Evolutionary conservation across 2,797 vertebrate genomes (phyloP).

Genomic region (Caiman crocodilus): DNA sequence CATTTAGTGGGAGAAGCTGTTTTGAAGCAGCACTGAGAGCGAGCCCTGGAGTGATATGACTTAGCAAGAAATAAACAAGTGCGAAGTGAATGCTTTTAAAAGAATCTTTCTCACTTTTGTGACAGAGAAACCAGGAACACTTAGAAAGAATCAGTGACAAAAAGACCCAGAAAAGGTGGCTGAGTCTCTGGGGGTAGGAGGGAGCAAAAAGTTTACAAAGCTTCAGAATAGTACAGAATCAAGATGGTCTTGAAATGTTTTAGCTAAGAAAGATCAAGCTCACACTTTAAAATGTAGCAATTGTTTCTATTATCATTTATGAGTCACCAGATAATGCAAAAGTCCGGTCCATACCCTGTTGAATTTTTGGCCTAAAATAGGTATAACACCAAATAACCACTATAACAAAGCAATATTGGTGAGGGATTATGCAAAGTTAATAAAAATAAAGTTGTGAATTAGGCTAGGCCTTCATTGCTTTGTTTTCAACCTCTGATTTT

Average conservation of each 20-base stretch:
- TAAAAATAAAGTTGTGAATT: not conserved
- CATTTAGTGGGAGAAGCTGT: not conserved
- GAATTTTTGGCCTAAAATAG: constrained; percentile 1
- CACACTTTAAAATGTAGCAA: not conserved
- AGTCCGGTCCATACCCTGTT: constrained; percentile 1
- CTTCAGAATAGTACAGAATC: constrained; percentile 36
- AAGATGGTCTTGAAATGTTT: constrained; percentile 34
- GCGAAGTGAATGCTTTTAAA: constrained; percentile 49
- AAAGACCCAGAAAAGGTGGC: constrained; percentile 35
- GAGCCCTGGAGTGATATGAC: constrained; percentile 21
- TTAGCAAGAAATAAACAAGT: constrained; percentile 53
- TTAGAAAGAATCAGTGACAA: constrained; percentile 45
- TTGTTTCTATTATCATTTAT: constrained; percentile 1
- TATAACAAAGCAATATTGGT: not conserved
- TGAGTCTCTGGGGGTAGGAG: constrained; percentile 38
- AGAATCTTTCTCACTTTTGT: constrained; percentile 11
- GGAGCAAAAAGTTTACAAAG: constrained; percentile 59
- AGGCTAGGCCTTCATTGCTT: not conserved
- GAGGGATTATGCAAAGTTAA: not conserved
- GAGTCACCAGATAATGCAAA: constrained; percentile 2
- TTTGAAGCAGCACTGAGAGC: constrained; percentile 20
- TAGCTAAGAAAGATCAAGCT: not conserved
- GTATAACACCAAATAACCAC: not conserved
- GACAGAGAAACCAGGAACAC: not conserved
- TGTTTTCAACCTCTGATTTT: not conserved